Conservation (phyloP, 2,888 invertebrate species). For the Plagodis dolabraria region DNA sequence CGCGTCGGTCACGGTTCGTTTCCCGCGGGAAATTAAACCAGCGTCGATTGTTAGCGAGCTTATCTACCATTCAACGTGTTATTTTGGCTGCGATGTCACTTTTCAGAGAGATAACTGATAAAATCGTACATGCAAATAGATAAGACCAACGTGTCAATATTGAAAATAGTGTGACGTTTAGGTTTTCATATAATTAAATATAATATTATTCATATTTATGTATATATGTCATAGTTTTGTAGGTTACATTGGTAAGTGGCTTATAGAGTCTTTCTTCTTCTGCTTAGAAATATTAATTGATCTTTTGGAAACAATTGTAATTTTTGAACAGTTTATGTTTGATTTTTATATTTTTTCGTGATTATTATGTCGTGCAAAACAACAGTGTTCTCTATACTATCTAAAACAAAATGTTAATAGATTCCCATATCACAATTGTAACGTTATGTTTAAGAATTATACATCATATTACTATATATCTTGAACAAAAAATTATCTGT, state of each 20-base stretch:
- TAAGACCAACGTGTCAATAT: constrained; percentile 2
- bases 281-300: constrained; percentile 14
- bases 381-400: too few relatives aligned
- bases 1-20: constrained; percentile 40
- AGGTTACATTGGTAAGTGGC: constrained; percentile 37
- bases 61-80: constrained; percentile 37
- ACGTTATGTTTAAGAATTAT: too few relatives aligned
- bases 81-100: constrained; percentile 32
- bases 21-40: constrained; percentile 56
- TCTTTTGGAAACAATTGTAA: constrained; percentile 11
- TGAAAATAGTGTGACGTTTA: neutral
- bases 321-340: neutral
- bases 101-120: constrained; percentile 19
- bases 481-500: too few relatives aligned
- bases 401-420: too few relatives aligned
- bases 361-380: too few relatives aligned
- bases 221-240: too few relatives aligned
- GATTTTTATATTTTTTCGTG: too few relatives aligned
- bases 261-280: constrained; percentile 37
- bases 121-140: constrained; percentile 7
- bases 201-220: too few relatives aligned
- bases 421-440: too few relatives aligned
- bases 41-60: constrained; percentile 43
- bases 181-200: too few relatives aligned
- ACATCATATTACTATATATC: too few relatives aligned